These are phyloP conservation scores for Pyrrhosoma nymphula DNA, from an alignment of 2,888 invertebrate genomes.

Conservation along the genomic window DNA sequence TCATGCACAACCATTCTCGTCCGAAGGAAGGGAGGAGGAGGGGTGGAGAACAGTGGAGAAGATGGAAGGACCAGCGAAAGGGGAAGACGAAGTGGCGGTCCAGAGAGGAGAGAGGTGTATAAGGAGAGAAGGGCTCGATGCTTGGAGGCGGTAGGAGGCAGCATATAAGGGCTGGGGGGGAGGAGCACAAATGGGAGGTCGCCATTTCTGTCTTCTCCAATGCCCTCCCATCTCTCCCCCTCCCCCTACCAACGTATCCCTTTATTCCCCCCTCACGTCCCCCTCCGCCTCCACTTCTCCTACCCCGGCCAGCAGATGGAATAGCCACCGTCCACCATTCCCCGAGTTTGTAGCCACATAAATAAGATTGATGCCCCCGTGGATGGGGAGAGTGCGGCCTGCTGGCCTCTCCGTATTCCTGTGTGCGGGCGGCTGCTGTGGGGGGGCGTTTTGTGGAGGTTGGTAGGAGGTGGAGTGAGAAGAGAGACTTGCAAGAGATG, in stretches of 20 bases:
- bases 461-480: not conserved
- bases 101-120: not conserved
- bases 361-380: slow-evolving; percentile 77
- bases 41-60: not conserved
- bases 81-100: not conserved
- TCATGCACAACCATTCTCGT: not conserved
- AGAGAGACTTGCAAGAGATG: not conserved
- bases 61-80: not conserved
- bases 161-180: not conserved
- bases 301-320: slow-evolving; percentile 54
- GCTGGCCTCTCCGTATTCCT: not conserved
- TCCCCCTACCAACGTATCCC: slow-evolving; percentile 74
- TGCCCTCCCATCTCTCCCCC: slow-evolving; percentile 40
- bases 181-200: slow-evolving; percentile 60
- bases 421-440: not conserved
- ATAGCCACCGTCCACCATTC: slow-evolving; percentile 71
- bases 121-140: no score
- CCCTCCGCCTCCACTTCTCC: slow-evolving; percentile 69
- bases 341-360: slow-evolving; percentile 78
- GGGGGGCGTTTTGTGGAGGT: not conserved
- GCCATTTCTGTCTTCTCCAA: slow-evolving; percentile 67
- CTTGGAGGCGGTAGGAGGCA: no score
- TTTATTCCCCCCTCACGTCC: slow-evolving; percentile 74
- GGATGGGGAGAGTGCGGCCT: slow-evolving; percentile 61
- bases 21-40: not conserved